Base-by-base conservation (phyloP, 2,797 vertebrate species). In the Atherinosoma microstoma region DNA sequence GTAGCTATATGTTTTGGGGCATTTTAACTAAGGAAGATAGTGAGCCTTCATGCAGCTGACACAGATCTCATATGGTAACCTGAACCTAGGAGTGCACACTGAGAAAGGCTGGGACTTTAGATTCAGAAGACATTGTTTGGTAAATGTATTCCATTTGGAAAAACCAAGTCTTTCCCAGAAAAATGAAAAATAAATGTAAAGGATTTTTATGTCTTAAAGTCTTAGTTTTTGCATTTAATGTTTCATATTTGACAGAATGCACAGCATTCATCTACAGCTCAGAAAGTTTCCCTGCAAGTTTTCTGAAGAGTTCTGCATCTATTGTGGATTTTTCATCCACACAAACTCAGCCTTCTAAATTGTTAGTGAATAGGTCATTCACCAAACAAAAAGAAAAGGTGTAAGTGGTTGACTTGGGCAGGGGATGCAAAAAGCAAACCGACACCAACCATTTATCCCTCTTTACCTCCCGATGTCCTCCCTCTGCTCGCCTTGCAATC, bases 371-470 rank as follows among this genome's bases (percentile, higher is more conserved):
- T 38, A 67, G 49, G 35, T 77, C 74, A 86, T 60, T 75, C 73
- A 73, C 47, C 58, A 3, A 58, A 32, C 58, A 20, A 62, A 63
- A 60, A 64, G 58, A 70, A 1, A 58, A 40, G 42, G 51, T 58
- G 56, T 10, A 62, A n/a, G 45, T 68, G 65, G 54, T 47, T 47
- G 24, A 53, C 42, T 0, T 56, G 15, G 35, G 56, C 6, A 30
- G 57, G 35, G 22, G 49, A 42, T 36, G 36, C 34, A 62, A 84
- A 40, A 71, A 42, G 38, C 38, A 79, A 68, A 75, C 60, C n/a
- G 32, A 76, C 75, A 71, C 59, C 81, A 75, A 79, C 70, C 74
- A 78, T 86, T 86, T 82, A 82, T 84, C 64, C 62, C 78, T 58
- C 75, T 71, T 79, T 83, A 53, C 75, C 66, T 75, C 63, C 70